A percentile compares a stretch with the other conserved stretches of the same genome.
Evolutionary conservation across 2,113 vertebrate genomes (phyloP).

Genomic region (Micromys minutus): DNA sequence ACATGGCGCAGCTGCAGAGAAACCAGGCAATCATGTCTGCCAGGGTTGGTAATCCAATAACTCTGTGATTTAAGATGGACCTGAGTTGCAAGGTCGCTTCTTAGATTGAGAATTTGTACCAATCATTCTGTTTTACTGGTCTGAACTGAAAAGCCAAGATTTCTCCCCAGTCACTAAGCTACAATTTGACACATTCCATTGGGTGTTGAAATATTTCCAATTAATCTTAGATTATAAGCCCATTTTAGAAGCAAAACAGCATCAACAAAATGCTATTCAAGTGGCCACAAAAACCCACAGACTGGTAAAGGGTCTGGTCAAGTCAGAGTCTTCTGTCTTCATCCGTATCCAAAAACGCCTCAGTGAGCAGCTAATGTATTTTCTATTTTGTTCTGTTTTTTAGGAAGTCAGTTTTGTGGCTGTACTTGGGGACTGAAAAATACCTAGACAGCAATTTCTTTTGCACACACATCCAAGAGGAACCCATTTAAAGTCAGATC

Average conservation of each 20-base stretch:
- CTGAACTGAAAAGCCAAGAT: background rate
- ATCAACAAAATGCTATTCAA: background rate
- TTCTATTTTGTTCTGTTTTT: background rate
- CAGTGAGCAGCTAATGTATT: background rate
- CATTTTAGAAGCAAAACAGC: background rate
- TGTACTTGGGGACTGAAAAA: background rate
- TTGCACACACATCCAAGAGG: background rate
- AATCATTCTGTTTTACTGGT: background rate
- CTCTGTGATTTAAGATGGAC: background rate
- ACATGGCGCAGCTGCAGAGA: background rate
- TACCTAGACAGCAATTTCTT: background rate
- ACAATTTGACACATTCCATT: background rate
- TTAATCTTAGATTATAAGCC: background rate
- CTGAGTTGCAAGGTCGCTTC: background rate
- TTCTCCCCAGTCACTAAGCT: background rate
- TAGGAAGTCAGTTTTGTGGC: background rate
- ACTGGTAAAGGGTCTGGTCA: background rate
- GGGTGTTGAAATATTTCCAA: slow-evolving; percentile 21
- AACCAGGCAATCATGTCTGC: background rate
- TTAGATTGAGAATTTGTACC: background rate
- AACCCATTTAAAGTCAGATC: slow-evolving; percentile 15
- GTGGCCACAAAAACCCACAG: background rate
- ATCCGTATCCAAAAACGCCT: background rate
- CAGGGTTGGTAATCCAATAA: background rate
- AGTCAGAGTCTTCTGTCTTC: background rate